Base-by-base conservation (phyloP, 2,797 vertebrate genomes). In the Naso thynnoides region DNA sequence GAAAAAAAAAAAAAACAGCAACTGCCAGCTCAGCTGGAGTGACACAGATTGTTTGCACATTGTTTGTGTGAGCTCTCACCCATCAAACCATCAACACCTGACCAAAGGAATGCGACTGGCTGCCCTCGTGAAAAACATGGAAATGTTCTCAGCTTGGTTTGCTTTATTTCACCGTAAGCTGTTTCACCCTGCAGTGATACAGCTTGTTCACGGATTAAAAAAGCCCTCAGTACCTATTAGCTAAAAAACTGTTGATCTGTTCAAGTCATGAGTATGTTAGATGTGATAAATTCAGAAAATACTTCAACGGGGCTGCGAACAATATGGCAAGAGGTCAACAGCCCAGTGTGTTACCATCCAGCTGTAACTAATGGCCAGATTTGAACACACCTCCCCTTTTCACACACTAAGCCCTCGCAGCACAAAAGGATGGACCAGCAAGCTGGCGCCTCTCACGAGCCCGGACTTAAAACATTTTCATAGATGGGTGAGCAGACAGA, bases 401-500 rank as follows among this genome's bases (percentile, higher is more conserved):
- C 83, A 92, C 82, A 45, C 80, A 78, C 83, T 93, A 92, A 92
- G 88, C 76, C 47, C 64, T 79, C 21, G 6, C 58, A 13, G 83
- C 86, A 95, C 92, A 94, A 95, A 95, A 91, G 78, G 59, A 89
- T 69, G 64, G 87, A 78, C 78, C 71, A 74, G 86, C 88, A 68
- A 81, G 72, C 87, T 14, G 24, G 89, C 92, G 84, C 88, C 44
- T 61, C 88, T 93, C 91, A 86, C 89, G 79, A 6, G 89, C 72
- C 89, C 60, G 90, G 92, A 90, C 91, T 93, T 93, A 92, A 89
- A 92, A 81, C 88, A 92, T 96, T 94, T 94, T 90, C 76, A 90
- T 60, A 90, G 95, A 73, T 95, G 95, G 91, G 42, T 95, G 92
- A 95, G 79, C 95, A 95, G 81, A 91, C 85, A 96, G 92, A 97